Percentiles rank a stretch among this genome's conserved stretches.
phyloP scores from a whole-genome alignment of 2,113 vertebrate species.

The Nestor notabilis region DNA sequence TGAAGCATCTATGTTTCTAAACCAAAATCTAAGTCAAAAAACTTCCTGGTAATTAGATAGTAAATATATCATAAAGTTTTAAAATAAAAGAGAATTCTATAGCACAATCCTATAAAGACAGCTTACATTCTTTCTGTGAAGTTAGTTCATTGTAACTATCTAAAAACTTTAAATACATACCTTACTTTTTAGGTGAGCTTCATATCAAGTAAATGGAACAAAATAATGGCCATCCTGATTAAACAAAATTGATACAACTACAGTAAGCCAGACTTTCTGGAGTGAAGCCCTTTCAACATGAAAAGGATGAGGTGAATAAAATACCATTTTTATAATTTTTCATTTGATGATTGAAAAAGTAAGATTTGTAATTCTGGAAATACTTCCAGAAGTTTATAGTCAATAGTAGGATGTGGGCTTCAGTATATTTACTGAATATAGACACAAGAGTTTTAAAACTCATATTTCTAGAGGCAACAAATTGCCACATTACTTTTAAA shows the following conservation, averaged over 20 bases:
- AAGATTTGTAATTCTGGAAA: not conserved
- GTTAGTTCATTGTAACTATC: not conserved
- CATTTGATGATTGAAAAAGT: not conserved
- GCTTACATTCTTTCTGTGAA: not conserved
- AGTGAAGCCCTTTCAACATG: not conserved
- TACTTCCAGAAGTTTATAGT: not conserved
- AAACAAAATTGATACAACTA: not conserved
- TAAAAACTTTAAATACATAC: not conserved
- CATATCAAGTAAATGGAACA: not conserved
- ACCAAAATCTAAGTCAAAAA: not conserved
- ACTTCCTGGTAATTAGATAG: accelerated
- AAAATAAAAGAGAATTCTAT: not conserved
- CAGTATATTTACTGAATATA: accelerated
- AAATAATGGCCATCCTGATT: not conserved
- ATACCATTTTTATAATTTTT: not conserved
- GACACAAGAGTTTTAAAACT: not conserved
- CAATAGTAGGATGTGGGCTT: not conserved
- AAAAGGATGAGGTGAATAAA: not conserved
- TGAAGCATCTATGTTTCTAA: not conserved
- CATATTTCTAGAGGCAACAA: not conserved
- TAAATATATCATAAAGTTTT: not conserved
- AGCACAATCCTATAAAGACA: accelerated
- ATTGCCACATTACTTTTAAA: not conserved
- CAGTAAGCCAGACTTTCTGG: not conserved
- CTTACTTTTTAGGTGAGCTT: not conserved